phyloP scores from a whole-genome alignment of 1,140 invertebrate genomes.

The Lycorma delicatula region DNA sequence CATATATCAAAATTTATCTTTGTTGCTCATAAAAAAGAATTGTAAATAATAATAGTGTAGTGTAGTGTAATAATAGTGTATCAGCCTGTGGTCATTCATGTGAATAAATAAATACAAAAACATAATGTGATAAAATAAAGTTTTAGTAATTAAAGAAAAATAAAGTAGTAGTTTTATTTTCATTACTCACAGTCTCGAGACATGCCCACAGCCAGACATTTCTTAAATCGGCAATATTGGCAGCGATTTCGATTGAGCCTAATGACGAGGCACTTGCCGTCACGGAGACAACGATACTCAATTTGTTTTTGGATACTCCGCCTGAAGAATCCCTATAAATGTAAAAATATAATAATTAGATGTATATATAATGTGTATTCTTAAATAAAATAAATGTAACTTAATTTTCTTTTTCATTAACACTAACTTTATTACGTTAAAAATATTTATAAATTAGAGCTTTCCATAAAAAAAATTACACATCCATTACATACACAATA shows the following conservation, averaged over 20 bases:
- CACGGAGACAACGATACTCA: slow-evolving; percentile 90
- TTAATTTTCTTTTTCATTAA: neutral
- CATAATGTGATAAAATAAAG: no score
- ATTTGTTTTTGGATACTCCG: slow-evolving; percentile 95
- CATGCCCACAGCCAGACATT: slow-evolving; percentile 97
- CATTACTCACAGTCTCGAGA: slow-evolving; percentile 89
- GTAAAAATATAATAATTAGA: slow-evolving; percentile 12
- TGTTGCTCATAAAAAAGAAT: no score
- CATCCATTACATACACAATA: neutral
- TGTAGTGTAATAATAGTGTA: no score
- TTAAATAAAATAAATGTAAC: neutral
- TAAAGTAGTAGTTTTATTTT: no score
- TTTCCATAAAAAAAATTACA: neutral
- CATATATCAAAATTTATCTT: no score
- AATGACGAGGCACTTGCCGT: slow-evolving; percentile 95
- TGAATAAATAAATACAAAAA: no score
- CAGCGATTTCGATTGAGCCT: slow-evolving; percentile 93
- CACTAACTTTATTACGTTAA: no score
- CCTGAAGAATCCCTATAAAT: slow-evolving; percentile 56
- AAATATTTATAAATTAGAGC: no score
- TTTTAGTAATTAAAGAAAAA: no score
- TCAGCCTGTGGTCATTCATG: no score
- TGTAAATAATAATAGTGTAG: no score
- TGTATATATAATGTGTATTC: neutral
- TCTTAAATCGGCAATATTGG: slow-evolving; percentile 97